Base-by-base conservation (phyloP, 2,888 invertebrate genomes). In the Melipona bicolor region DNA sequence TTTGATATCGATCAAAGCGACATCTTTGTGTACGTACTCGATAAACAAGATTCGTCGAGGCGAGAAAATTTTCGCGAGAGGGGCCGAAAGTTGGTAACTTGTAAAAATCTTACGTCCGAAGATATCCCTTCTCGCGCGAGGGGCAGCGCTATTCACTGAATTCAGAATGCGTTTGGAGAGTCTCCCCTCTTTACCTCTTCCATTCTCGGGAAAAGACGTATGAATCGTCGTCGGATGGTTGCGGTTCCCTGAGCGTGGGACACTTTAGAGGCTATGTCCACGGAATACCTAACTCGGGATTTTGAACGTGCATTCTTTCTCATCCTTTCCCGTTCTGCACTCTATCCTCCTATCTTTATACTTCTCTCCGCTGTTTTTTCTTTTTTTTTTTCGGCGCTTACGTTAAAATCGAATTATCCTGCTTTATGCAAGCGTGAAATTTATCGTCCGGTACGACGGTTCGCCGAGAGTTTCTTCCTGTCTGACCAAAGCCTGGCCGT, bases 241-340 rank as follows among this genome's bases (percentile, higher is more conserved):
- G 92, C 90, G 91, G 89, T 91, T 92, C 88, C 87, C 88, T 87
- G 88, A 84, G 86, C 85, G 85, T 87, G 90, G 88, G 86, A 89
- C 88, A 91, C 90, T 92, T 92, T 92, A 91, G 91, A 91, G 92
- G 90, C 88, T 91, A 91, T 92, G 93, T 91, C 87, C 87, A 62
- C 85, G 90, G 93, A 93, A 93, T 93, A 93, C 92, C 89, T 93
- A 92, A 93, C 92, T 89, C 83, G 85, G 91, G 92, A 93, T 93
- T 93, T 92, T 86, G 85, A 83, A 86, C 86, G 84, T 84, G 84
- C 84, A 87, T 90, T 90, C 86, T 81, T 87, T 79, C 85, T 83
- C 86, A 83, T 80, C 79, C 78, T 76, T 79, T 56, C 75, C 71
- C 80, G 75, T 65, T 65, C 54, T 65, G 67, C 81, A 65, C 76